These are phyloP conservation scores for honey bee (Apis mellifera) DNA, from an alignment of 1,140 invertebrate species.

Conservation along the genomic window Amel_HAv3.1 CM009941.2:6468001-6468500, in stretches of 20 bases:
- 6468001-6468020: slow-evolving; percentile 15
- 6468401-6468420: neutral
- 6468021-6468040: neutral
- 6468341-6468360: neutral
- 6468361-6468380: no score
- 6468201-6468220: neutral
- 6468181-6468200: neutral
- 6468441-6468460: neutral
- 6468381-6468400: neutral
- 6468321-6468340: no score
- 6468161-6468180: neutral
- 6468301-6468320: no score
- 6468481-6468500: neutral
- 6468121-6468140: neutral
- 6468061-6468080: no score
- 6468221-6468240: neutral
- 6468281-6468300: no score
- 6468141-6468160: neutral
- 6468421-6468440: no score
- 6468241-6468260: no score
- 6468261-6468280: no score
- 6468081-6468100: neutral
- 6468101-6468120: neutral
- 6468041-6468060: no score
- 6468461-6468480: neutral